A percentile compares a stretch with the other conserved stretches of the same genome.
These are phyloP conservation scores for Alca torda DNA, from an alignment of 2,797 vertebrate genomes.

Conservation along the genomic window DNA sequence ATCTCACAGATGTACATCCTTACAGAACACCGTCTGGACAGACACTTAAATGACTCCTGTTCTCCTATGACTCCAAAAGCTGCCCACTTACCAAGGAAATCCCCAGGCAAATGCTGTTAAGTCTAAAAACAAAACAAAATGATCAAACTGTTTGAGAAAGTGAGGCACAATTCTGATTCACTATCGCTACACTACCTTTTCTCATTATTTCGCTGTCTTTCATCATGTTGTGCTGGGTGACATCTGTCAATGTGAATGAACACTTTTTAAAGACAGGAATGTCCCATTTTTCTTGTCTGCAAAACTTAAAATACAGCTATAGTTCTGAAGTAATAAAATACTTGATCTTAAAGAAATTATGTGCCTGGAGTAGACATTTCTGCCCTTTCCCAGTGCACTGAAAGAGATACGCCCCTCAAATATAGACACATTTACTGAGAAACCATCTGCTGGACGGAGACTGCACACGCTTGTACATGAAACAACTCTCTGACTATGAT, in stretches of 20 bases:
- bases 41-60: not conserved
- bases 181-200: not conserved
- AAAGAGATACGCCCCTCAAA: not conserved
- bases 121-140: not conserved
- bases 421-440: not conserved
- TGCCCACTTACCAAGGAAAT: not conserved
- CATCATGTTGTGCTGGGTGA: not conserved
- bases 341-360: not conserved
- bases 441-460: not conserved
- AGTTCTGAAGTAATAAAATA: not conserved
- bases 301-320: not conserved
- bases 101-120: not conserved
- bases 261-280: not conserved
- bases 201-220: not conserved
- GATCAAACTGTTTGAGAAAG: not conserved
- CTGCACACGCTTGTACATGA: accelerated
- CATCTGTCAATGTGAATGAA: not conserved
- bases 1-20: not conserved
- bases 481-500: not conserved
- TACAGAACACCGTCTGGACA: not conserved
- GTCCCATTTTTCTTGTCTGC: not conserved
- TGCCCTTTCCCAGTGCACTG: not conserved
- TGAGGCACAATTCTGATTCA: not conserved
- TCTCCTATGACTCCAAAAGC: not conserved
- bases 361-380: not conserved